These are phyloP conservation scores for Hemichromis elongatus DNA, from an alignment of 2,113 vertebrate genomes.

Conservation along the genomic window DNA sequence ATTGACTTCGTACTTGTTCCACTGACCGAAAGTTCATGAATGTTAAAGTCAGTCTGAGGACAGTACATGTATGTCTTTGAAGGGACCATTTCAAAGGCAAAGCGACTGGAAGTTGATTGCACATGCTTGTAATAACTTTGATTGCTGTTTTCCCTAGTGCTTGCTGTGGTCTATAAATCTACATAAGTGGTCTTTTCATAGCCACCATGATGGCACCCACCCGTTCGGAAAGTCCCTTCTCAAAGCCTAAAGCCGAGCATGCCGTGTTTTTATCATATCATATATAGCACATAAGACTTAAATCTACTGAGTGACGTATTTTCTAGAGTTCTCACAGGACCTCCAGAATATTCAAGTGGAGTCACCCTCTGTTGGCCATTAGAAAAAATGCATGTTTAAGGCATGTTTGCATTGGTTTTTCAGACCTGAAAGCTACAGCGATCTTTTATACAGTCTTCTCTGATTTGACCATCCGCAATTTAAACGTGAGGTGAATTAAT, in stretches of 20 bases:
- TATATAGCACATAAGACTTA: background rate
- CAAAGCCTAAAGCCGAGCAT: background rate
- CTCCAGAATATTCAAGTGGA: background rate
- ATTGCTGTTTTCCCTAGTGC: background rate
- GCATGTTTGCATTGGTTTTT: background rate
- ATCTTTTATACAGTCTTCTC: background rate
- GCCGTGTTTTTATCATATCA: background rate
- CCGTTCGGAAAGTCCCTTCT: background rate
- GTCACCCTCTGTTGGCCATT: background rate
- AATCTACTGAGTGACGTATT: background rate
- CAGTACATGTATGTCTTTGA: background rate
- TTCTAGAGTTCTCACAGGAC: background rate
- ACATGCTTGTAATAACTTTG: background rate
- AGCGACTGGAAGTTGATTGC: background rate
- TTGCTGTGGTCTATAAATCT: background rate
- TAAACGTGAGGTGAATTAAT: background rate
- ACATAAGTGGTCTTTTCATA: background rate
- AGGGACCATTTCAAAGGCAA: background rate
- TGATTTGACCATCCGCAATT: background rate
- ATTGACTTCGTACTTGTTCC: background rate
- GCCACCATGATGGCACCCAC: background rate
- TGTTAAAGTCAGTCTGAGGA: background rate
- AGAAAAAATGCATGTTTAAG: background rate
- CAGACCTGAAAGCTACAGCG: background rate
- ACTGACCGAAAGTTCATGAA: background rate